These are phyloP conservation scores for Mythimna loreyi DNA, from an alignment of 2,888 invertebrate genomes.

Conservation along the genomic window DNA sequence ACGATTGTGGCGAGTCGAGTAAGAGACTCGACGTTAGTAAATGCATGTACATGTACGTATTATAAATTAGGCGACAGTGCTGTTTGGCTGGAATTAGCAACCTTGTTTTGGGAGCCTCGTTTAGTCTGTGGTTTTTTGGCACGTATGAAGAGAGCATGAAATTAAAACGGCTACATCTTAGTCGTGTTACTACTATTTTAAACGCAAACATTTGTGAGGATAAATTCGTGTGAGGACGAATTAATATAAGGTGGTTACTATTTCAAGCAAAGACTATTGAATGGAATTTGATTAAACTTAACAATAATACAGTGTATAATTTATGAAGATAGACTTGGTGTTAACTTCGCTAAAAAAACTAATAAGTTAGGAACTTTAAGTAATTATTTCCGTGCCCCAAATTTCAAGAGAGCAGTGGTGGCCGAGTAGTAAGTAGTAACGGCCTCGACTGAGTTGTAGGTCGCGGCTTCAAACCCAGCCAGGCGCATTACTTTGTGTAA, in stretches of 20 bases:
- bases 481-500: too few species aligned
- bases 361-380: too few species aligned
- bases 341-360: background rate
- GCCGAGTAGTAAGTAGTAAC: too few species aligned
- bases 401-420: too few species aligned
- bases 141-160: slow-evolving; percentile 17
- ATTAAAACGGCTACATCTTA: background rate
- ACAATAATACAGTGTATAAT: background rate
- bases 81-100: slow-evolving; percentile 31
- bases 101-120: slow-evolving; percentile 25
- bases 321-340: background rate
- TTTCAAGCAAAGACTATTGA: background rate
- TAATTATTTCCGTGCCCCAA: background rate
- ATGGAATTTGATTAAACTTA: background rate
- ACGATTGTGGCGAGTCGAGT: slow-evolving; percentile 47
- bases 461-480: too few species aligned
- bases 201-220: background rate
- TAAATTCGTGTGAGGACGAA: background rate
- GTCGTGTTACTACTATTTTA: background rate
- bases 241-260: background rate
- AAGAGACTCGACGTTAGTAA: slow-evolving; percentile 50
- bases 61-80: slow-evolving; percentile 50
- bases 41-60: slow-evolving; percentile 48
- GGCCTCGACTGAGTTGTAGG: too few species aligned
- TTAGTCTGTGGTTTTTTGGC: slow-evolving; percentile 23